Evolutionary conservation across 2,113 vertebrate genomes (phyloP).

Genomic region (Scopus umbretta): DNA sequence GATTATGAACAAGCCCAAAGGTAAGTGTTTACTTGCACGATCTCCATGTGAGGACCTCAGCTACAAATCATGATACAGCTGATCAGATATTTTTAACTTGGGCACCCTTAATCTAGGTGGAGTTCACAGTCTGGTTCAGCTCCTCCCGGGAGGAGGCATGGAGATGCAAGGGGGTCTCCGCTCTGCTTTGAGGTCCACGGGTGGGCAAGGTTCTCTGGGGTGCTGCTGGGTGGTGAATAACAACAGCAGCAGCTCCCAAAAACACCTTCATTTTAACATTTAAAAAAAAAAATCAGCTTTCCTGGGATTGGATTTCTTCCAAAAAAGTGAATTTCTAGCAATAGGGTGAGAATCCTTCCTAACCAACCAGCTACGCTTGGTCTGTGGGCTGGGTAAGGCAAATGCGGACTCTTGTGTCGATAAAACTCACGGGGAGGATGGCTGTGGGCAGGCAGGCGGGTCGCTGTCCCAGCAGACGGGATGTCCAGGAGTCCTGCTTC

Average conservation of each 20-base stretch:
- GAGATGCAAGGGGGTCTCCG: accelerated
- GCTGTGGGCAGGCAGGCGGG: not conserved
- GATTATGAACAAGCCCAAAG: not conserved
- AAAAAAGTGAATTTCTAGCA: not conserved
- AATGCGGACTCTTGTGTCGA: accelerated
- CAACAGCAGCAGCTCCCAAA: accelerated
- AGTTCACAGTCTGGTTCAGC: not conserved
- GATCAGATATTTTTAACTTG: not conserved
- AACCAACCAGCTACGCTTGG: accelerated
- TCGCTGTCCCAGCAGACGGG: not conserved
- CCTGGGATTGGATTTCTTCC: not conserved
- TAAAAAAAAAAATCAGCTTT: not conserved
- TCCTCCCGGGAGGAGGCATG: not conserved
- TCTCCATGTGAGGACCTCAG: not conserved
- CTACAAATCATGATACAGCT: not conserved
- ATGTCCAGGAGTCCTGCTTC: not conserved
- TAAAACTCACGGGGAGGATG: not conserved
- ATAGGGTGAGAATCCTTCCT: not conserved
- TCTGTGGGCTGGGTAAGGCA: not conserved
- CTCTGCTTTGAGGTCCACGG: not conserved
- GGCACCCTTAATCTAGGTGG: not conserved
- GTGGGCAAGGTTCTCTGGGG: not conserved
- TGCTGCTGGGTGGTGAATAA: not conserved
- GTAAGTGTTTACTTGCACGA: not conserved
- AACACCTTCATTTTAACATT: not conserved